These are phyloP conservation scores for Moxostoma hubbsi DNA, from an alignment of 2,797 vertebrate genomes.

Conservation along the genomic window DNA sequence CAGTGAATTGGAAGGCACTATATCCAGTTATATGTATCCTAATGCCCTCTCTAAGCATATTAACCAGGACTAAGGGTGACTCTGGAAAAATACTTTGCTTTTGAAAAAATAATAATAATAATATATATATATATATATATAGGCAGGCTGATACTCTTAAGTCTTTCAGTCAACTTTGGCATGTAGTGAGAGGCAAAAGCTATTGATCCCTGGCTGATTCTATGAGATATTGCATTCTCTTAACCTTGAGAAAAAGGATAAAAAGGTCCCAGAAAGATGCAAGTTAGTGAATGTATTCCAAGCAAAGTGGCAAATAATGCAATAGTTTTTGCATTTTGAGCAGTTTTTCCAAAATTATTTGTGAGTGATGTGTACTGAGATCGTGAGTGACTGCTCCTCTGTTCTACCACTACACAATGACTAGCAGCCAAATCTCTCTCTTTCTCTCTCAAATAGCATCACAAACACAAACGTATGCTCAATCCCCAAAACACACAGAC, in stretches of 20 bases:
- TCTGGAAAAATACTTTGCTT: too few relatives aligned
- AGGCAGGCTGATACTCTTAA: background rate
- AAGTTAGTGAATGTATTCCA: background rate
- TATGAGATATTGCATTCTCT: background rate
- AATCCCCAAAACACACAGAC: conserved; percentile 4
- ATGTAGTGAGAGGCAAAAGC: background rate
- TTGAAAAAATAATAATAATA: too few relatives aligned
- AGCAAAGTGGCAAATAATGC: background rate
- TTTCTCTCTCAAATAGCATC: background rate
- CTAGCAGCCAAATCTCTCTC: background rate
- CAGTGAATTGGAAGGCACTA: too few relatives aligned
- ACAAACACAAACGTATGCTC: too few relatives aligned
- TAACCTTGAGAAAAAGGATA: background rate
- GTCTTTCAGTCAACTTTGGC: background rate
- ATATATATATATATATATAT: too few relatives aligned
- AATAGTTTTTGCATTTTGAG: background rate
- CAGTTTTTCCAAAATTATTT: background rate
- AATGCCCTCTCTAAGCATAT: too few relatives aligned
- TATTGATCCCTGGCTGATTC: background rate
- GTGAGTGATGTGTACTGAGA: background rate
- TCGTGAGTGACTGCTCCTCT: background rate
- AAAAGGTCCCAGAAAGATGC: background rate
- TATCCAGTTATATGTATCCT: too few relatives aligned
- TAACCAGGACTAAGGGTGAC: too few relatives aligned
- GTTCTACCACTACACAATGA: background rate